A percentile compares a stretch with the other conserved stretches of the same genome.
phyloP scores from a whole-genome alignment of 2,797 vertebrate species.

The Loriculus beryllinus region DNA sequence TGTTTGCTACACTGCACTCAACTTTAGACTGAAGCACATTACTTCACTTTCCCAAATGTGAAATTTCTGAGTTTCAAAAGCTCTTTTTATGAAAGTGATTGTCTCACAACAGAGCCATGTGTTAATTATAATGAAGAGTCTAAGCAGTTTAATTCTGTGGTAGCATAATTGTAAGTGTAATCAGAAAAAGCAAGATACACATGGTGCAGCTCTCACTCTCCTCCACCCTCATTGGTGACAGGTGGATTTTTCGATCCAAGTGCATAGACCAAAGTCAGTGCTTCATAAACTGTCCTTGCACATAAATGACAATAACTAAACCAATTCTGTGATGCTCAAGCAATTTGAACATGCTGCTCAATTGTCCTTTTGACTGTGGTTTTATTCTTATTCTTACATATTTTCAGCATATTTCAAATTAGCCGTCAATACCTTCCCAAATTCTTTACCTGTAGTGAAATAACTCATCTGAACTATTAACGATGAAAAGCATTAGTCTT shows the following conservation, averaged over 20 bases:
- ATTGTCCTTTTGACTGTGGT: background rate
- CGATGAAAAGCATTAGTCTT: background rate
- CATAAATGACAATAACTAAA: background rate
- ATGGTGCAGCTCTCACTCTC: background rate
- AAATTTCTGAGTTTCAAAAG: background rate
- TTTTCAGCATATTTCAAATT: slow-evolving; percentile 49
- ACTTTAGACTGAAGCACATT: background rate
- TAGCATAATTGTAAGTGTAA: background rate
- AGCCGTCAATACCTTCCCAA: slow-evolving; percentile 24
- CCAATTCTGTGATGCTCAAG: slow-evolving; percentile 18
- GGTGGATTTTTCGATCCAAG: background rate
- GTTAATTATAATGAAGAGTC: background rate
- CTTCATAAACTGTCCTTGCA: slow-evolving; percentile 8
- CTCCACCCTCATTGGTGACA: background rate
- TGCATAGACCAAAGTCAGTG: background rate
- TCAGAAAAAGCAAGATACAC: background rate
- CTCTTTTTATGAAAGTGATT: background rate
- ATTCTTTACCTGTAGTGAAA: background rate
- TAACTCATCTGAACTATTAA: background rate
- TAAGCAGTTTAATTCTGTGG: background rate
- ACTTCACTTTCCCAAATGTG: background rate
- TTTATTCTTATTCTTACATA: slow-evolving; percentile 24
- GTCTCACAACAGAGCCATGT: background rate
- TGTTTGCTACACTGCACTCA: background rate
- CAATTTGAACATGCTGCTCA: background rate